Conservation (phyloP, 2,888 invertebrate species). For the Serrognathus titanus region DNA sequence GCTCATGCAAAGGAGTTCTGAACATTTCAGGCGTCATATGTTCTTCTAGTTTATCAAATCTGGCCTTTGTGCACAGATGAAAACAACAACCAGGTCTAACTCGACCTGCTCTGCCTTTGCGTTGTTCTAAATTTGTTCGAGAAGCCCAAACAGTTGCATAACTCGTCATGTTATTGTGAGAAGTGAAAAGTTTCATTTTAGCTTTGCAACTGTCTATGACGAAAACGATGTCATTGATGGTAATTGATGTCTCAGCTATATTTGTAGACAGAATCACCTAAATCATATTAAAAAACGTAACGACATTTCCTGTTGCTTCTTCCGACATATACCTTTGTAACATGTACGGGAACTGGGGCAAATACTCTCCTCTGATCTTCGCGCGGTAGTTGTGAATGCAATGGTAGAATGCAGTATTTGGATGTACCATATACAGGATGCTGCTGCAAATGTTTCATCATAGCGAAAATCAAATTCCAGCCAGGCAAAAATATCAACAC, state of each 20-base stretch:
- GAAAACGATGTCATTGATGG: slow-evolving; percentile 97
- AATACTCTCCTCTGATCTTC: slow-evolving; percentile 95
- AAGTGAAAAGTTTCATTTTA: slow-evolving; percentile 96
- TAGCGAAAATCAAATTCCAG: slow-evolving; percentile 93
- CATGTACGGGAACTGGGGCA: slow-evolving; percentile 74
- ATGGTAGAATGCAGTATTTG: slow-evolving; percentile 76
- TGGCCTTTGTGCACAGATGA: slow-evolving; percentile 79
- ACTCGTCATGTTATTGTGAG: slow-evolving; percentile 98
- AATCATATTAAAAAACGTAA: slow-evolving; percentile 2
- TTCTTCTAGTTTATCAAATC: slow-evolving; percentile 73
- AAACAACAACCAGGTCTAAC: slow-evolving; percentile 93
- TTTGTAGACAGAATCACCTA: slow-evolving; percentile 95
- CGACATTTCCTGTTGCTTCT: neutral
- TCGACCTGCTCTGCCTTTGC: slow-evolving; percentile 90
- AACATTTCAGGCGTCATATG: slow-evolving; percentile 98
- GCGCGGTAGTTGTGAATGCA: slow-evolving; percentile 96
- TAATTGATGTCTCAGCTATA: slow-evolving; percentile 97
- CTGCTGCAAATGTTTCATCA: slow-evolving; percentile 80
- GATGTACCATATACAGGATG: slow-evolving; percentile 59
- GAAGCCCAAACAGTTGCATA: slow-evolving; percentile 97
- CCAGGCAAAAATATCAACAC: slow-evolving; percentile 93
- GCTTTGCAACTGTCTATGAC: slow-evolving; percentile 97
- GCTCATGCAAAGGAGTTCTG: slow-evolving; percentile 92
- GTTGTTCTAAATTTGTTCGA: slow-evolving; percentile 89
- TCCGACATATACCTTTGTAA: slow-evolving; percentile 68